These are phyloP conservation scores for Anguilla pacifica DNA, from an alignment of 2,797 vertebrate species.

Conservation along the genomic window DNA sequence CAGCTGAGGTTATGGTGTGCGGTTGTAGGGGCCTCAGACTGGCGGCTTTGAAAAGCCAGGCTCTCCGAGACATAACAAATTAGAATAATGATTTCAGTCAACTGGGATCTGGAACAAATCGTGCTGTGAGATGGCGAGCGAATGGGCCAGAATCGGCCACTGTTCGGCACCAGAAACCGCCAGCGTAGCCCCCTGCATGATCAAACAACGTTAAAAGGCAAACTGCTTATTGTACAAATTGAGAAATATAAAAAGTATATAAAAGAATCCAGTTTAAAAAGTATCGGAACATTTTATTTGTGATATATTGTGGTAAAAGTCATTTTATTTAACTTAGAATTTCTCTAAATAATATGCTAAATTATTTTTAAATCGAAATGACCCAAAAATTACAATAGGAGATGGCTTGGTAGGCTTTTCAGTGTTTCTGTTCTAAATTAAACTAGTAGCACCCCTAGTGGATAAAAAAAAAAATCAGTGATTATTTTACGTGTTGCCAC, in stretches of 20 bases:
- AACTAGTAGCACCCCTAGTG: slow-evolving; percentile 40
- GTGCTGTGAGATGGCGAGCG: neutral
- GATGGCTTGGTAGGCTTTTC: neutral
- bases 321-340: too few species aligned
- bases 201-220: slow-evolving; percentile 4
- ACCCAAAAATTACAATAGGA: neutral
- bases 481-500: slow-evolving; percentile 41
- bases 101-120: slow-evolving; percentile 25
- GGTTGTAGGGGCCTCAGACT: slow-evolving; percentile 44
- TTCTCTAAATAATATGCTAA: too few species aligned
- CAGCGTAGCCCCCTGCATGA: neutral
- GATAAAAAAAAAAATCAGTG: neutral
- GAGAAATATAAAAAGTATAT: neutral
- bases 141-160: neutral
- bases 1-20: slow-evolving; percentile 51
- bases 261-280: neutral
- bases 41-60: slow-evolving; percentile 51
- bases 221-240: neutral
- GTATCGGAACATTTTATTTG: neutral
- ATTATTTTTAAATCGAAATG: neutral
- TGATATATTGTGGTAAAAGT: neutral
- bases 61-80: slow-evolving; percentile 31
- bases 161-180: neutral
- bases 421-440: neutral
- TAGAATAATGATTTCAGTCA: slow-evolving; percentile 35